Conservation (phyloP, 1,140 invertebrate genomes). For the Diabrotica virgifera region DNA sequence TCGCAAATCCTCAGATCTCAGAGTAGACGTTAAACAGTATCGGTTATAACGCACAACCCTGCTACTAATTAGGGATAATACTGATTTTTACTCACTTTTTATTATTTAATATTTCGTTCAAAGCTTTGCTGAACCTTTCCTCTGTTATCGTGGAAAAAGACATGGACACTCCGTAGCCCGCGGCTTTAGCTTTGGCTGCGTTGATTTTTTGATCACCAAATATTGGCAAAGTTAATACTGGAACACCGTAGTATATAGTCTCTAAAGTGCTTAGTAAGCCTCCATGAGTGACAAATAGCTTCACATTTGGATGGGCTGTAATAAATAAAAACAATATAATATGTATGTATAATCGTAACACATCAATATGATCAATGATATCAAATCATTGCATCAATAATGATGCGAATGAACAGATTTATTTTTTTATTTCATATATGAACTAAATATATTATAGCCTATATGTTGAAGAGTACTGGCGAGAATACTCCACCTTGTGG, state of each 20-base stretch:
- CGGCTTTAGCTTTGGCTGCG: conserved; percentile 32
- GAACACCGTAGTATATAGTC: conserved; percentile 53
- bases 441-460: too few relatives aligned
- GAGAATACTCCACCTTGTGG: too few relatives aligned
- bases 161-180: conserved; percentile 50
- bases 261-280: conserved; percentile 69
- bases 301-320: conserved; percentile 64
- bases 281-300: conserved; percentile 70
- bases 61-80: too few relatives aligned
- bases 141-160: conserved; percentile 34
- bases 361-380: too few relatives aligned
- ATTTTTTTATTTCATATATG: too few relatives aligned
- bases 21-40: too few relatives aligned
- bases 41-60: too few relatives aligned
- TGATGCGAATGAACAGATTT: too few relatives aligned
- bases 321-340: conserved; percentile 1
- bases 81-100: conserved; percentile 8
- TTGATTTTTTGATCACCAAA: conserved; percentile 63
- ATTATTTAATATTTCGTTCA: conserved; percentile 24
- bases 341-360: too few relatives aligned
- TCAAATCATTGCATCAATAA: too few relatives aligned
- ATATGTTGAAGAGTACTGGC: too few relatives aligned
- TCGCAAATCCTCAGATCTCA: too few relatives aligned
- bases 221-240: conserved; percentile 61
- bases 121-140: conserved; percentile 15